Evolutionary conservation across 2,113 vertebrate species (phyloP).

Genomic region (Callithrix jacchus): DNA sequence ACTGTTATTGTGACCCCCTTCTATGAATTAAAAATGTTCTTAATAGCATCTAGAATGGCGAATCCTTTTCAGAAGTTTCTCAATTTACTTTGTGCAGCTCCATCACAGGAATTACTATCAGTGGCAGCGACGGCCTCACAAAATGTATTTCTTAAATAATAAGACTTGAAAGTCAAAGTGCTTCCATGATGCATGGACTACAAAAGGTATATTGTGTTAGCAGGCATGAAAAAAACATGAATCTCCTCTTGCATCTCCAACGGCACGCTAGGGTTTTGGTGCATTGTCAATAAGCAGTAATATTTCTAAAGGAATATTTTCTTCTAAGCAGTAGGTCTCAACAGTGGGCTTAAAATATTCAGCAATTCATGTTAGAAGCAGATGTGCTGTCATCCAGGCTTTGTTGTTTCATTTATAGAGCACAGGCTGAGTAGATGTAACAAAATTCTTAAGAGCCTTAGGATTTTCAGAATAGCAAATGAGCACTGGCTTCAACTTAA

Average conservation of each 20-base stretch:
- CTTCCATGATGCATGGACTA: neutral
- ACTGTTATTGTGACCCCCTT: neutral
- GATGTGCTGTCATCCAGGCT: neutral
- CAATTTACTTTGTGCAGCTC: neutral
- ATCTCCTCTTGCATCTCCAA: neutral
- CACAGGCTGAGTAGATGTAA: too few relatives aligned
- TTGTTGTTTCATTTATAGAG: neutral
- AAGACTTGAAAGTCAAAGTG: neutral
- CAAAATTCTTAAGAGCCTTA: too few relatives aligned
- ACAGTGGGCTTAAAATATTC: neutral
- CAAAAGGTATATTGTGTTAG: neutral
- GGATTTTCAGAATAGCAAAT: too few relatives aligned
- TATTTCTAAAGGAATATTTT: neutral
- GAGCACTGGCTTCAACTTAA: too few relatives aligned
- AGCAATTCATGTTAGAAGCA: neutral
- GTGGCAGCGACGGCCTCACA: neutral
- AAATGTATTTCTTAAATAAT: neutral
- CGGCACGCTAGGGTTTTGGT: neutral
- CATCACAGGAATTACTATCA: neutral
- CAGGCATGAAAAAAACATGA: neutral
- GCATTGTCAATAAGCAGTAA: neutral
- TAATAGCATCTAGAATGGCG: neutral
- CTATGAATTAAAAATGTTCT: neutral
- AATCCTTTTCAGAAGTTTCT: neutral
- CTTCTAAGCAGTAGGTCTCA: neutral